phyloP scores from a whole-genome alignment of 2,113 vertebrate species.

The Mixornis gularis region DNA sequence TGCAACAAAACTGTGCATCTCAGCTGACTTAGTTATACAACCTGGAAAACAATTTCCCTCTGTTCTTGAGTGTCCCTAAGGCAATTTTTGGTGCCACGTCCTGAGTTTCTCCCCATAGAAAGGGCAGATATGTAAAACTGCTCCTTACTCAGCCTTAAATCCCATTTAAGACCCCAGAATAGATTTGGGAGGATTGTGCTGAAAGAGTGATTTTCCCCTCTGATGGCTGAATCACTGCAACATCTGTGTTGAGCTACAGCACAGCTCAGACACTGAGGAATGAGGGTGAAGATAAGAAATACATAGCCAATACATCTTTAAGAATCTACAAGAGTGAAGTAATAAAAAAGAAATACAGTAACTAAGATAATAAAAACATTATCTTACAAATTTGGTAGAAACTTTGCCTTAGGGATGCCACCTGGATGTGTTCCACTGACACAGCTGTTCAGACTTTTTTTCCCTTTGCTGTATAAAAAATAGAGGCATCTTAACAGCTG shows the following conservation, averaged over 20 bases:
- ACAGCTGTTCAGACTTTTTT: slow-evolving; percentile 18
- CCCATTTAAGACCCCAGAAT: background rate
- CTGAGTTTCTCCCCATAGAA: background rate
- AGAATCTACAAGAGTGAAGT: background rate
- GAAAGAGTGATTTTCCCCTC: background rate
- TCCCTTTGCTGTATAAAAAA: background rate
- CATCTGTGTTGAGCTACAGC: background rate
- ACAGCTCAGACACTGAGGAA: background rate
- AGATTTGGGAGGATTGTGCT: background rate
- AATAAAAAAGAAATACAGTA: slow-evolving; percentile 23
- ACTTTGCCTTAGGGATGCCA: slow-evolving; percentile 32
- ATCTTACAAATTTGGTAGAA: slow-evolving; percentile 10
- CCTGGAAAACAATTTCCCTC: background rate
- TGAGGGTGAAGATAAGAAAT: background rate
- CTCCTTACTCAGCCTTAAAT: background rate
- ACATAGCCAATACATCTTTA: background rate
- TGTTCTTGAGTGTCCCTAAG: background rate
- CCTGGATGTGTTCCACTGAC: slow-evolving; percentile 30
- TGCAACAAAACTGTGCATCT: background rate
- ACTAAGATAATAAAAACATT: slow-evolving; percentile 27
- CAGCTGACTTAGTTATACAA: background rate
- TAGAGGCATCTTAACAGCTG: background rate
- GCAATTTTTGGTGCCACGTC: background rate
- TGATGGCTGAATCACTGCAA: background rate
- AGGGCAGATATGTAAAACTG: background rate